Conservation (phyloP, 2,113 vertebrate species). For the Chitala chitala region DNA sequence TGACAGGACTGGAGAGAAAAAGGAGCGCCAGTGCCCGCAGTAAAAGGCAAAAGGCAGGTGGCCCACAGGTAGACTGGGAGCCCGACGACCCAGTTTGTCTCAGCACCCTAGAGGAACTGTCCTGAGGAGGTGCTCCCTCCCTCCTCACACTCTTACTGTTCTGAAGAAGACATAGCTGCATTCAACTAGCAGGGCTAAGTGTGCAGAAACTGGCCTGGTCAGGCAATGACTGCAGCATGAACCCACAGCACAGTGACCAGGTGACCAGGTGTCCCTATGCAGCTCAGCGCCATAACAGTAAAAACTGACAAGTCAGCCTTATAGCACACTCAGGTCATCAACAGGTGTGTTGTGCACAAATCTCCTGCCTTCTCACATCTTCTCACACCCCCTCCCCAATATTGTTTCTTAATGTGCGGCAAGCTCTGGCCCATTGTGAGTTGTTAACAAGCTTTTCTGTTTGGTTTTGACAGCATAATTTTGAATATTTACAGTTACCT, state of each 20-base stretch:
- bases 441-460: background rate
- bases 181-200: background rate
- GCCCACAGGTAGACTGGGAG: background rate
- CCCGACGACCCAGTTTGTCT: conserved; percentile 2
- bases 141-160: background rate
- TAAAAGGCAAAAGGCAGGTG: background rate
- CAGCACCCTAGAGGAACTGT: background rate
- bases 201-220: background rate
- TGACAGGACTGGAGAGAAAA: background rate
- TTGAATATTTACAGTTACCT: background rate
- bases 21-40: background rate
- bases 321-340: too few relatives aligned
- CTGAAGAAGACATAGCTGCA: background rate
- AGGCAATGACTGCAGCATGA: too few relatives aligned
- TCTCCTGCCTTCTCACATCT: background rate
- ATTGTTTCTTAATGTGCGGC: background rate
- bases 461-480: background rate
- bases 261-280: background rate
- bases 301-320: background rate
- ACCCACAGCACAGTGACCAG: too few relatives aligned
- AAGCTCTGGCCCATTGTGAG: background rate
- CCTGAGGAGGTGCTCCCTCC: background rate
- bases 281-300: background rate
- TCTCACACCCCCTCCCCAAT: background rate
- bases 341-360: background rate